Conservation (phyloP, 2,797 vertebrate species). For the Hypotaenidia okinawae region DNA sequence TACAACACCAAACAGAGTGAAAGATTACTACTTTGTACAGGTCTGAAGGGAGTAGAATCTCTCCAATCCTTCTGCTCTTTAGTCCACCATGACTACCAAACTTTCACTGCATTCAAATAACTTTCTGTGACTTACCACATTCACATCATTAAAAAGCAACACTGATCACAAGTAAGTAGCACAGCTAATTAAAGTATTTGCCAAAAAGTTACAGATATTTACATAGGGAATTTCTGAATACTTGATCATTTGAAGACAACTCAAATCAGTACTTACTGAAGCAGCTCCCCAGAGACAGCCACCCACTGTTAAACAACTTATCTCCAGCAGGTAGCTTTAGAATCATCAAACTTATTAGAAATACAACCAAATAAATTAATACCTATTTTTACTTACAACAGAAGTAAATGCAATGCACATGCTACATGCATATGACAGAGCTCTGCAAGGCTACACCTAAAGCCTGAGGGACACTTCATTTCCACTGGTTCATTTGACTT, state of each 20-base stretch:
- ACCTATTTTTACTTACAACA: neutral
- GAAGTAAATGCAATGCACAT: neutral
- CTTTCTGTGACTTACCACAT: neutral
- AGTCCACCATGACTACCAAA: neutral
- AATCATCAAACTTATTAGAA: neutral
- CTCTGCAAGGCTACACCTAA: neutral
- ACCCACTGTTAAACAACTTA: neutral
- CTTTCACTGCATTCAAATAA: neutral
- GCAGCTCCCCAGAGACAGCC: neutral
- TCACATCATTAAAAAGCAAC: neutral
- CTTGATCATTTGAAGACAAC: neutral
- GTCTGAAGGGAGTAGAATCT: neutral
- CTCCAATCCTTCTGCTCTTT: neutral
- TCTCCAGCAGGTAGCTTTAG: neutral
- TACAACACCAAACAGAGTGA: constrained; percentile 67
- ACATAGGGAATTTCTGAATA: neutral
- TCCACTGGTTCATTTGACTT: neutral
- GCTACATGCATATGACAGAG: neutral
- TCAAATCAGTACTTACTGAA: neutral
- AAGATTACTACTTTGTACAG: neutral
- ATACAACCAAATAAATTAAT: neutral
- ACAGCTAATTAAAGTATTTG: neutral
- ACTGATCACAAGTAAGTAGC: neutral
- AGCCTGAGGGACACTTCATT: neutral
- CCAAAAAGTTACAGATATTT: neutral